These are phyloP conservation scores for Cyanocitta stelleri DNA, from an alignment of 2,113 vertebrate species.

Conservation along the genomic window DNA sequence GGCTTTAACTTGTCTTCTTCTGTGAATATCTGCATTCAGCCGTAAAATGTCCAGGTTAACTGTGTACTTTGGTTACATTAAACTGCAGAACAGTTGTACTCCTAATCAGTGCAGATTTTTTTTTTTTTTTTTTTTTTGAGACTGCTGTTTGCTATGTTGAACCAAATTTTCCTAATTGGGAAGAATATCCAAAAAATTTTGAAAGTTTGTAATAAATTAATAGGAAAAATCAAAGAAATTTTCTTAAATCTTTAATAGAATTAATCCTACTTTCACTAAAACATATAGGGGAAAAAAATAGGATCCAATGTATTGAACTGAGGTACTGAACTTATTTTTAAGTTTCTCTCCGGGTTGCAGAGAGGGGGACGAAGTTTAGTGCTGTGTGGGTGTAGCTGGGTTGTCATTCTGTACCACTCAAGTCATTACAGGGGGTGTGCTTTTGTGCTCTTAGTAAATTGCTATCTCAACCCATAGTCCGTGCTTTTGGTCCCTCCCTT, in stretches of 20 bases:
- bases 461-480: accelerated
- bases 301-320: background rate
- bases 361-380: background rate
- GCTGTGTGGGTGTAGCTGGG: background rate
- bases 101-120: background rate
- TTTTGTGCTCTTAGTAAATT: background rate
- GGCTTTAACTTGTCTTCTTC: background rate
- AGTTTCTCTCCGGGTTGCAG: background rate
- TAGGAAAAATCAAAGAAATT: background rate
- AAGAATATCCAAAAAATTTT: background rate
- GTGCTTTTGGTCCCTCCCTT: background rate
- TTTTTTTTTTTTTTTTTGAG: background rate
- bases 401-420: background rate
- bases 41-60: background rate
- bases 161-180: background rate
- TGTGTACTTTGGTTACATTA: background rate
- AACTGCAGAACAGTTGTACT: background rate
- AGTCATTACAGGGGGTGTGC: background rate
- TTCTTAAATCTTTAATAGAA: background rate
- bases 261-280: background rate
- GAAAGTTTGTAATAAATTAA: background rate
- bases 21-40: background rate
- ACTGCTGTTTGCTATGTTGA: background rate
- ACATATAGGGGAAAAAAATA: background rate
- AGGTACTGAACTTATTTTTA: background rate